Evolutionary conservation across 1,140 invertebrate species (phyloP), one percentile per base, ranked within the genome.

Genomic region (Magallana angulata): DNA sequence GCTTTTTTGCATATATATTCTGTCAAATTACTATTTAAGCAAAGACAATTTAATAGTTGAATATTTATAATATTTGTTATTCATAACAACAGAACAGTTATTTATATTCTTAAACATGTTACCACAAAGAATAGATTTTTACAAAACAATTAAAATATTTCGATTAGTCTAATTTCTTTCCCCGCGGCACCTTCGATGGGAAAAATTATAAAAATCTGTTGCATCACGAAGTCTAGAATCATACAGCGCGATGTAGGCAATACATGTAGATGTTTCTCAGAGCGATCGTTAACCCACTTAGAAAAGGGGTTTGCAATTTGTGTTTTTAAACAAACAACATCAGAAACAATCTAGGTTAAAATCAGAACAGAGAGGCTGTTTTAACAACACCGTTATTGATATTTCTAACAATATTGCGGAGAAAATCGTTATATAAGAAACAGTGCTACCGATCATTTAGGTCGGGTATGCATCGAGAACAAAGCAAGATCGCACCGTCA

Each of bases 401-500:
- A 76, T 76, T 76, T 76, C 68, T 30, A 30, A 76, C 68, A 76
- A 76, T 76, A 76, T 76, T 76, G 68, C 68, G 24, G 24, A 76
- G 68, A 76, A 76, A 76, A 76, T 76, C 68, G 68, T 76, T 76
- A 76, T 76, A 76, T 76, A 76, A 76, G 68, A 76, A 76, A 76
- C 18, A 76, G 68, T 48, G 36, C 36, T 36, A 76, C 68, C 68
- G 24, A 30, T 30, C 68, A 76, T 76, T 76, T 76, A 76, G 68
- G 68, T 76, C 68, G 68, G 68, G 68, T 76, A 76, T 36, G 68
- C 68, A 76, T 12, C 24, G 68, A 12, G 24, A 76, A 76, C 68
- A 76, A 30, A 76, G 24, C 24, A 4, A 48, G 11, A 30, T 76
- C 68, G 36, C 68, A 76, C 68, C 14, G 24, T 30, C 36, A 30